phyloP scores from a whole-genome alignment of 2,797 vertebrate genomes.

The Erethizon dorsatum region DNA sequence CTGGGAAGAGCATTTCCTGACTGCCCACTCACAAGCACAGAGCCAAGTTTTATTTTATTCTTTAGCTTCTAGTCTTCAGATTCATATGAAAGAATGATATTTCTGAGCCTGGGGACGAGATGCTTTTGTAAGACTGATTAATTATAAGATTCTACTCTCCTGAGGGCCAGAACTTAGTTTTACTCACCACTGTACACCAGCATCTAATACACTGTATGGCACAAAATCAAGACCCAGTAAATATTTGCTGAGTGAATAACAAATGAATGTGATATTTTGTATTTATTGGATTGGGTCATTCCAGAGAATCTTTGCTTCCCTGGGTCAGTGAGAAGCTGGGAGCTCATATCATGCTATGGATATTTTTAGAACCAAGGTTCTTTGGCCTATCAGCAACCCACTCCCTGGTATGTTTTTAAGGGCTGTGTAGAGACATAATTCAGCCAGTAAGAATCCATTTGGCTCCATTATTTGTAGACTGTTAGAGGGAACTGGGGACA shows the following conservation, averaged over 20 bases:
- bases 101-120: constrained; percentile 34
- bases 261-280: constrained; percentile 60
- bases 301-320: constrained; percentile 45
- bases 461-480: background rate
- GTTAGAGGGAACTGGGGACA: background rate
- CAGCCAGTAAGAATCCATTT: background rate
- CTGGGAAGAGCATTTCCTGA: constrained; percentile 65
- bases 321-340: constrained; percentile 52
- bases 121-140: constrained; percentile 32
- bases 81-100: constrained; percentile 45
- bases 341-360: background rate
- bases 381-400: constrained; percentile 9
- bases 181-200: background rate
- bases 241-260: constrained; percentile 65
- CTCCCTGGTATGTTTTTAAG: background rate
- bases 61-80: constrained; percentile 58
- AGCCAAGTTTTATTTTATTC: constrained; percentile 71
- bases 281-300: constrained; percentile 54
- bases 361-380: constrained; percentile 59
- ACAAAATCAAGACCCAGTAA: constrained; percentile 44
- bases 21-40: constrained; percentile 59
- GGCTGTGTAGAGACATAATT: background rate
- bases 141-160: constrained; percentile 18
- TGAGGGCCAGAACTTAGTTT: background rate
- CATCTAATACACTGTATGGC: constrained; percentile 7